Evolutionary conservation across 2,888 invertebrate genomes (phyloP).

Genomic region (Drosophila nr. perissopoda): DNA sequence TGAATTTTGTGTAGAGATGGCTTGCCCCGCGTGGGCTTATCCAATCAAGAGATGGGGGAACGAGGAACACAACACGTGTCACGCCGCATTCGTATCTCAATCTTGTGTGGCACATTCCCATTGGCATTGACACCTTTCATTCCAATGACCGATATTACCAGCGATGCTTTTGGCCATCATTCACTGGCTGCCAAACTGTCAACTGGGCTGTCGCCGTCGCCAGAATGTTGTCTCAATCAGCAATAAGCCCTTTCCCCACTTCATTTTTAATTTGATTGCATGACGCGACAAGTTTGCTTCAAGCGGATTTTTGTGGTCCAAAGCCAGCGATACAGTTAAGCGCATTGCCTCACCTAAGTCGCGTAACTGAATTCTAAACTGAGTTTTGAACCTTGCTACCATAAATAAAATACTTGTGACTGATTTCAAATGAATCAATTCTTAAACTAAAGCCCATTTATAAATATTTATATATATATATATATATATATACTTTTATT

Average conservation of each 20-base stretch:
- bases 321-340: constrained; percentile 25
- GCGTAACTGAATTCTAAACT: not conserved
- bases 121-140: constrained; percentile 25
- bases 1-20: not conserved
- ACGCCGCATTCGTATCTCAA: constrained; percentile 7
- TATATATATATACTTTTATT: not conserved
- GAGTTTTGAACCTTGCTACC: not conserved
- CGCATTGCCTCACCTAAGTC: constrained; percentile 18
- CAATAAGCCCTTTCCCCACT: constrained; percentile 13
- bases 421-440: not conserved
- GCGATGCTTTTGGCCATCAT: constrained; percentile 3
- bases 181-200: constrained; percentile 13
- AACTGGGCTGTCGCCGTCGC: not conserved
- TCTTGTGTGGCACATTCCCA: constrained; percentile 1
- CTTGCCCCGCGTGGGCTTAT: constrained; percentile 8
- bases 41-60: constrained; percentile 17
- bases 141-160: constrained; percentile 31
- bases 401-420: not conserved
- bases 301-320: constrained; percentile 3
- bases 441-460: not conserved
- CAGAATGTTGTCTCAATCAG: constrained; percentile 10
- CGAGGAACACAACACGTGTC: constrained; percentile 22
- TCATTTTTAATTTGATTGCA: constrained; percentile 58
- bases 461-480: not conserved
- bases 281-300: constrained; percentile 52